Base-by-base conservation (phyloP, 2,888 invertebrate genomes). In the Acanthopleura granulata region DNA sequence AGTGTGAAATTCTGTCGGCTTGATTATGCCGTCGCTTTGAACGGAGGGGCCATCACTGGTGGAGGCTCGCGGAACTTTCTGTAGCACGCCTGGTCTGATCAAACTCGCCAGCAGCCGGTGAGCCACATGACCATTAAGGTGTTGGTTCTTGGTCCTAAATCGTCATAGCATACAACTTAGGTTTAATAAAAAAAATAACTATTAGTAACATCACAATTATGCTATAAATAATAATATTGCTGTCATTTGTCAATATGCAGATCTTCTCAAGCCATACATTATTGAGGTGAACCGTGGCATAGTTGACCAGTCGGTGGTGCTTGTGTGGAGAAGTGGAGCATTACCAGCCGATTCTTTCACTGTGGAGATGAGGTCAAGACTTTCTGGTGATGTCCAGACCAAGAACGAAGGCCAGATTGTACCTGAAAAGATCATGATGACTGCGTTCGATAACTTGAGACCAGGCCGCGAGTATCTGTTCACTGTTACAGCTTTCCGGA, bases 381-480 rank as follows among this genome's bases (percentile, higher is more conserved):
- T 18, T 4, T n/a, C 57, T 6, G 22, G 22, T 12, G 3, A n/a
- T 57, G 4, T n/a, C n/a, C n/a, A 57, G 57, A 57, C 57, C 3
- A 3, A 57, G 22, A 12, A 18, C 18, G 57, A 18, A 22, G 57
- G 22, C n/a, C 18, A 57, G 18, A 3, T 1, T 18, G 57, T 3
- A 18, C 22, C 57, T 57, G 57, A 22, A n/a, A 3, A 57, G 22
- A 22, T 1, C 3, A 12, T 18, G 57, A 6, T 4, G 18, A 57
- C 57, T n/a, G 22, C 22, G n/a, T 57, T 6, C 12, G 66, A 25
- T 27, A 27, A 27, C 29, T 27, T 66, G 6, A 66, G 16, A 22
- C 25, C 66, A 27, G 66, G 66, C 16, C 66, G 25, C 16, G 66
- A 27, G 29, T 66, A 66, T 66, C 66, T 66, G 15, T 66, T 66